phyloP scores from a whole-genome alignment of 2,797 vertebrate species.

The Eupleurogrammus muticus region DNA sequence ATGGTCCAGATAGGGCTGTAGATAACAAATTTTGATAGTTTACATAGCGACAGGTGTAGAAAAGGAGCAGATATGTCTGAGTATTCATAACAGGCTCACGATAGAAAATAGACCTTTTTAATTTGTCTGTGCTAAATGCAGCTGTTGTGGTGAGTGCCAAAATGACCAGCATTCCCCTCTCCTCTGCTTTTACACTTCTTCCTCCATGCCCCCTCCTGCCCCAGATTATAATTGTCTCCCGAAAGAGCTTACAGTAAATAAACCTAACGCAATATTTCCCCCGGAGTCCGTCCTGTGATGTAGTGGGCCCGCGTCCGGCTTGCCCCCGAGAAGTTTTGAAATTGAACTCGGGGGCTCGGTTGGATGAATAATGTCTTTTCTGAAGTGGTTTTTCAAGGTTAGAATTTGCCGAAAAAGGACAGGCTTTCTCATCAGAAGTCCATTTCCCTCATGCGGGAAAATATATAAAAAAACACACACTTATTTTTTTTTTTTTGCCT shows the following conservation, averaged over 20 bases:
- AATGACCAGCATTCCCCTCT: conserved; percentile 58
- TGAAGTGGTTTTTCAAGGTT: conserved; percentile 76
- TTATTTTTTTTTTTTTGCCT: conserved; percentile 30
- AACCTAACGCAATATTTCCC: conserved; percentile 76
- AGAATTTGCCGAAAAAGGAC: conserved; percentile 63
- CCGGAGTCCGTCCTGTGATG: conserved; percentile 58
- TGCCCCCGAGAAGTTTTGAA: conserved; percentile 56
- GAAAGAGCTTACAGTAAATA: conserved; percentile 72
- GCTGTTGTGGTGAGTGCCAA: conserved; percentile 68
- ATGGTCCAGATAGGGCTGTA: no score
- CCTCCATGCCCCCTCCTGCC: conserved; percentile 48
- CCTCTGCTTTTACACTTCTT: conserved; percentile 49
- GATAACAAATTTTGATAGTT: no score
- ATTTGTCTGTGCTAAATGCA: conserved; percentile 77
- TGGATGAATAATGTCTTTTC: conserved; percentile 74
- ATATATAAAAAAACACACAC: conserved; percentile 25
- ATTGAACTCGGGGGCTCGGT: conserved; percentile 65
- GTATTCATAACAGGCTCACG: conserved; percentile 67
- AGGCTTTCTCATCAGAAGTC: conserved; percentile 53
- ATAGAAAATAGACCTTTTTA: conserved; percentile 67
- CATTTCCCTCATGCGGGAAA: conserved; percentile 54
- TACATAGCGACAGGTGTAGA: conserved; percentile 56
- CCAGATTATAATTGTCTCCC: conserved; percentile 73
- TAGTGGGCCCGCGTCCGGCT: conserved; percentile 54
- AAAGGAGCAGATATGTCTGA: conserved; percentile 57